These are phyloP conservation scores for Lasioglossum oenotherae DNA, from an alignment of 2,888 invertebrate species.

Conservation along the genomic window DNA sequence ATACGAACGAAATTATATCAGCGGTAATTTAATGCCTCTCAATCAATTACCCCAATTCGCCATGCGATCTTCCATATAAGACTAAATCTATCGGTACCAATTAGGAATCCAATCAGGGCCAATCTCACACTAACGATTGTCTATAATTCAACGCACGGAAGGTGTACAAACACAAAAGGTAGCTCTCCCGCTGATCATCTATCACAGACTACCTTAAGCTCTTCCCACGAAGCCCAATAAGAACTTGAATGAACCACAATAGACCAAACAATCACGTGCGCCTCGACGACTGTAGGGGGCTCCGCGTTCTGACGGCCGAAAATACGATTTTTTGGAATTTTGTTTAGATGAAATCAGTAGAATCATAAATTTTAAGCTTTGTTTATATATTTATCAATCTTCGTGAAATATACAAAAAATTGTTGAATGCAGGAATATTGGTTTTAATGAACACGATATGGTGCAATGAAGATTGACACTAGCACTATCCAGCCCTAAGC, in stretches of 20 bases:
- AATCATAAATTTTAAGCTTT: not conserved
- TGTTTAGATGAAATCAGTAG: not conserved
- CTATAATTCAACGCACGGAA: not conserved
- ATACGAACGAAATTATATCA: not conserved
- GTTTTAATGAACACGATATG: not conserved
- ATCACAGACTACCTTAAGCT: not conserved
- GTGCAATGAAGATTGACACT: no score
- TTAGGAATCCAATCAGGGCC: not conserved
- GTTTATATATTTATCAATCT: not conserved
- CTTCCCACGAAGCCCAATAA: conserved; percentile 8
- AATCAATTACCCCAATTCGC: not conserved
- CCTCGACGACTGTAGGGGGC: not conserved
- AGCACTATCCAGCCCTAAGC: no score
- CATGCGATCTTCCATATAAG: not conserved
- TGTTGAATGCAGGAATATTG: not conserved
- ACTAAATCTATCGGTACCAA: not conserved
- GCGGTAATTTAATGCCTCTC: not conserved
- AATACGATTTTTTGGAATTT: not conserved
- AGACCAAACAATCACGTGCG: not conserved
- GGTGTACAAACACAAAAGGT: not conserved
- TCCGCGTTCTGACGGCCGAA: not conserved
- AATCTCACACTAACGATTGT: not conserved
- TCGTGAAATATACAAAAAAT: not conserved
- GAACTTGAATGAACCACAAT: not conserved
- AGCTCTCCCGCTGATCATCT: not conserved